Conservation (phyloP, 2,113 vertebrate genomes). For the Thryonomys swinderianus region DNA sequence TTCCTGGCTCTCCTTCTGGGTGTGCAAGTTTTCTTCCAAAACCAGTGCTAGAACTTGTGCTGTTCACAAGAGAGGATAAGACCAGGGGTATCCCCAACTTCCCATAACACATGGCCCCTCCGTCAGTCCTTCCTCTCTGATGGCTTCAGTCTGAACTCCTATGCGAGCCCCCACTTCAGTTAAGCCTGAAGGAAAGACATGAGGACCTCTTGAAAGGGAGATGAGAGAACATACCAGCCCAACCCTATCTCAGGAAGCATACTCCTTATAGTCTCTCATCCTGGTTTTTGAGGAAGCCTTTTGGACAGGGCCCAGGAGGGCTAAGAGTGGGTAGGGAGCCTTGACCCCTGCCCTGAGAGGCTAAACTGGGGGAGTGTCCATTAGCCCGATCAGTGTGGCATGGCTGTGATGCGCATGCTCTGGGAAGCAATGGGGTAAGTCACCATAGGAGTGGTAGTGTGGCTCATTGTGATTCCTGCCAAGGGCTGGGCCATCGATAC, state of each 20-base stretch:
- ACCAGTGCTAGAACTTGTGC: slow-evolving; percentile 67
- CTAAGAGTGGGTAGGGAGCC: slow-evolving; percentile 25
- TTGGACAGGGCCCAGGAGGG: slow-evolving; percentile 22
- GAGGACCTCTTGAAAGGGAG: slow-evolving; percentile 46
- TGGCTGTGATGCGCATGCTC: slow-evolving; percentile 98
- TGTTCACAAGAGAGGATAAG: slow-evolving; percentile 44
- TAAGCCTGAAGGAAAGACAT: slow-evolving; percentile 60
- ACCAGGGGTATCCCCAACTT: slow-evolving; percentile 45
- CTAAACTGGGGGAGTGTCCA: slow-evolving; percentile 61
- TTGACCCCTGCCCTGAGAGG: slow-evolving; percentile 51
- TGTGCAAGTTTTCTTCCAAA: slow-evolving; percentile 51
- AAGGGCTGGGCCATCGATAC: slow-evolving; percentile 97
- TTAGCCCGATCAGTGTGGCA: slow-evolving; percentile 91
- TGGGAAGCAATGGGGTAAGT: slow-evolving; percentile 98
- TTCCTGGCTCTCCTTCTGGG: slow-evolving; percentile 61
- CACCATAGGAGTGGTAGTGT: slow-evolving; percentile 97
- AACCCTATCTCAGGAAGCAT: slow-evolving; percentile 57
- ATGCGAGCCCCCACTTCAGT: slow-evolving; percentile 21
- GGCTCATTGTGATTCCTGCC: slow-evolving; percentile 97
- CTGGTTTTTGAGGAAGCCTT: slow-evolving; percentile 64
- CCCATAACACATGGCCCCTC: slow-evolving; percentile 33
- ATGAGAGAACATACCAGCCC: slow-evolving; percentile 52
- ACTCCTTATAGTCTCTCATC: slow-evolving; percentile 71
- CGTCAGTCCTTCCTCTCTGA: slow-evolving; percentile 62
- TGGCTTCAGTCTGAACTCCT: slow-evolving; percentile 65